Percentiles rank a stretch among this genome's conserved stretches.
Conservation (phyloP, 2,113 vertebrate genomes). For the Gracilinanus agilis region DNA sequence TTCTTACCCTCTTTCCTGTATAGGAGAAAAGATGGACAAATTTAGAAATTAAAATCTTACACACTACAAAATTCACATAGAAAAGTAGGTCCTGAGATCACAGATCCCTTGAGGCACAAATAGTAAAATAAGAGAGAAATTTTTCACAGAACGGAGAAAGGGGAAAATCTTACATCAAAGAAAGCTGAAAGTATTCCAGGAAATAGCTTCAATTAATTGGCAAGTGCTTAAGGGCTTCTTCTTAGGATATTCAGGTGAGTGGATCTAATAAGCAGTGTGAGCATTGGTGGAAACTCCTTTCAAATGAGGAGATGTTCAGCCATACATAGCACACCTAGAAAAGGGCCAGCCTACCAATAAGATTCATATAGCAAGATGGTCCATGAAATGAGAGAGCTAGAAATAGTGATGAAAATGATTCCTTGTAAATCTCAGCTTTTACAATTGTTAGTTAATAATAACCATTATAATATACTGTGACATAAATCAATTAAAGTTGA, state of each 20-base stretch:
- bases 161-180: constrained; percentile 63
- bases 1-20: constrained; percentile 63
- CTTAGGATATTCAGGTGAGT: constrained; percentile 53
- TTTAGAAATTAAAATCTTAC: constrained; percentile 66
- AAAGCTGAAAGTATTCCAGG: constrained; percentile 47
- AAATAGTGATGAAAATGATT: constrained; percentile 41
- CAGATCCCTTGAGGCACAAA: constrained; percentile 52
- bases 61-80: constrained; percentile 54
- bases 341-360: constrained; percentile 53
- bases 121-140: constrained; percentile 52
- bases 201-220: constrained; percentile 66
- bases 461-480: too few species aligned
- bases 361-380: constrained; percentile 30
- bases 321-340: constrained; percentile 48
- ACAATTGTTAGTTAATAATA: too few species aligned
- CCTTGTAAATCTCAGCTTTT: too few species aligned
- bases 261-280: constrained; percentile 60
- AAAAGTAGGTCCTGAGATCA: constrained; percentile 62
- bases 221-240: constrained; percentile 62
- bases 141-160: constrained; percentile 65
- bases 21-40: constrained; percentile 33
- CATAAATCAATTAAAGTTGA: too few species aligned
- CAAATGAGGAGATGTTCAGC: constrained; percentile 65
- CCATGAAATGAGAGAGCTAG: too few species aligned
- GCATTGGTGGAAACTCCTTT: constrained; percentile 59